These are phyloP conservation scores for Pseudoips prasinana DNA, from an alignment of 2,888 invertebrate genomes.

Conservation along the genomic window DNA sequence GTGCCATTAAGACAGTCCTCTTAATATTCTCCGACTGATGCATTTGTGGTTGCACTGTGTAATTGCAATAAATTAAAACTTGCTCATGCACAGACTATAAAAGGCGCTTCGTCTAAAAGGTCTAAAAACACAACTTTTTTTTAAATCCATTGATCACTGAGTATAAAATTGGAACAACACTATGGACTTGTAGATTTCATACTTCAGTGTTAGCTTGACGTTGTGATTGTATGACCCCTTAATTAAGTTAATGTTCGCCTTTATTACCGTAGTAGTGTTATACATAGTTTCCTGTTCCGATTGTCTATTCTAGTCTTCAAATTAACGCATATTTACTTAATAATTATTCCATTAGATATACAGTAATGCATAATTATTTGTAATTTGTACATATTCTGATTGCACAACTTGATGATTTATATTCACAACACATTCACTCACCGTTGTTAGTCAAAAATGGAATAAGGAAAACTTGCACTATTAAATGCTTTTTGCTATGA, in stretches of 20 bases:
- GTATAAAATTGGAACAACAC: background rate
- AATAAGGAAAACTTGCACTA: conserved; percentile 9
- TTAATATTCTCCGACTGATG: conserved; percentile 14
- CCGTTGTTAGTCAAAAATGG: conserved; percentile 3
- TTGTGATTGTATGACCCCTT: conserved; percentile 26
- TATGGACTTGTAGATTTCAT: conserved; percentile 12
- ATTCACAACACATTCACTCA: too few species aligned
- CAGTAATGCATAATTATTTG: conserved; percentile 54
- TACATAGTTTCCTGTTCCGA: conserved; percentile 35
- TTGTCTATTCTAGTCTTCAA: conserved; percentile 62
- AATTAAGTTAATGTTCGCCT: conserved; percentile 30
- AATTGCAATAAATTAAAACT: too few species aligned
- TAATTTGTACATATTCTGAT: conserved; percentile 67
- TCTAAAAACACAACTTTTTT: too few species aligned
- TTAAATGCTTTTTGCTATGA: conserved; percentile 3
- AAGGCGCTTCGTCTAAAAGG: too few species aligned
- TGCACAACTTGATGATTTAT: conserved; percentile 59
- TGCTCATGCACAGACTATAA: conserved; percentile 20
- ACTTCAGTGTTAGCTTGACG: conserved; percentile 21
- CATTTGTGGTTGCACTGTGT: conserved; percentile 1
- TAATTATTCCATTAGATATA: conserved; percentile 42
- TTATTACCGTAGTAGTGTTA: conserved; percentile 22
- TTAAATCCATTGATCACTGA: too few species aligned
- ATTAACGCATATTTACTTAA: conserved; percentile 43
- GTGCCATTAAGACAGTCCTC: conserved; percentile 27